Percentiles rank a stretch among this genome's conserved stretches.
Conservation (phyloP, 1,140 invertebrate genomes). For the Apis cerana region DNA sequence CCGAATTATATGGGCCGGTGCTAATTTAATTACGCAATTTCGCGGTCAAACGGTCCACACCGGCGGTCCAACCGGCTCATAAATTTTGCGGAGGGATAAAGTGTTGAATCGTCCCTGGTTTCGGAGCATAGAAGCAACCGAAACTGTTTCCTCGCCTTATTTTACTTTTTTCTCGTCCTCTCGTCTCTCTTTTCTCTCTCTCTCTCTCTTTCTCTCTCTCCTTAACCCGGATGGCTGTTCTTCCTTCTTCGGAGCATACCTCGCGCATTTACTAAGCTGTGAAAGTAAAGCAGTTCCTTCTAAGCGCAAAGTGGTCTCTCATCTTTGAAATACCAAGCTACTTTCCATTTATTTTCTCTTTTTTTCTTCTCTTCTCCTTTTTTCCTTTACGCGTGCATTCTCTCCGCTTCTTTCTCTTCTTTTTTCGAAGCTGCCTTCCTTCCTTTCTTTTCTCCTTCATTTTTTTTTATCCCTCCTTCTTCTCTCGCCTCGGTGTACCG, state of each 20-base stretch:
- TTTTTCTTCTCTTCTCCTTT: background rate
- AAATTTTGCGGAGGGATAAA: conserved; percentile 13
- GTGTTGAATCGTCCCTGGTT: conserved; percentile 27
- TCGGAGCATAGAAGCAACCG: background rate
- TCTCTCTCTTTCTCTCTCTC: background rate
- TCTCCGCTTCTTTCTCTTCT: conserved; percentile 15
- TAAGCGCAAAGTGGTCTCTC: conserved; percentile 61
- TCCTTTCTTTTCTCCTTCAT: background rate
- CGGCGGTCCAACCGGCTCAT: too few relatives aligned
- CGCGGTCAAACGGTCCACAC: conserved; percentile 36
- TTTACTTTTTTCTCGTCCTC: background rate
- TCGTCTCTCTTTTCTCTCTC: background rate
- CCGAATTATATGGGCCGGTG: conserved; percentile 51
- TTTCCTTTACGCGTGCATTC: conserved; percentile 21
- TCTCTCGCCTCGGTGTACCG: background rate
- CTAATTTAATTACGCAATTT: conserved; percentile 63
- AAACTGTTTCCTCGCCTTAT: background rate
- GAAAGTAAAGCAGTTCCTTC: conserved; percentile 56
- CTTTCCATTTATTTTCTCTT: conserved; percentile 38
- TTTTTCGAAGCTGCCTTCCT: background rate
- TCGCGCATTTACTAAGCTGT: conserved; percentile 51
- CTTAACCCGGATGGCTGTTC: conserved; percentile 28
- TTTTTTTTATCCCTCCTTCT: background rate
- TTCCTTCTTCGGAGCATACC: conserved; percentile 35
- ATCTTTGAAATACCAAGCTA: conserved; percentile 58